phyloP scores from a whole-genome alignment of 2,888 invertebrate species.

The Aphidius colemani region DNA sequence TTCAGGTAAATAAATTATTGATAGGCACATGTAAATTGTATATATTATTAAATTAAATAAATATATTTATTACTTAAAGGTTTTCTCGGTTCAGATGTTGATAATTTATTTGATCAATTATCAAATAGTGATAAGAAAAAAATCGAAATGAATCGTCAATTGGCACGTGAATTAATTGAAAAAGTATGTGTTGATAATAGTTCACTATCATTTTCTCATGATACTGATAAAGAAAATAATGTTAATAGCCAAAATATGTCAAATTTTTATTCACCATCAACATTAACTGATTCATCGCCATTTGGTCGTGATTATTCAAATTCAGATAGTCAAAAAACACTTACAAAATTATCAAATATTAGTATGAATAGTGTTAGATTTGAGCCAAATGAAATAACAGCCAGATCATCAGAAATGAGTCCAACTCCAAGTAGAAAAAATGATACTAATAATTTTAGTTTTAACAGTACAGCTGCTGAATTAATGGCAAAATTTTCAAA shows the following conservation, averaged over 20 bases:
- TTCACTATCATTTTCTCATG: conserved; percentile 29
- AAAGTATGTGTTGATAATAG: conserved; percentile 40
- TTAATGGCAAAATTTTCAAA: conserved; percentile 48
- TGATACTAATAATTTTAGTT: conserved; percentile 41
- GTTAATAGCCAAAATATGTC: conserved; percentile 42
- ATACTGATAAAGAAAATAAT: conserved; percentile 50
- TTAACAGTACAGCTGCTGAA: conserved; percentile 46
- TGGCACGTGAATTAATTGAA: conserved; percentile 48
- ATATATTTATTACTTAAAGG: background rate
- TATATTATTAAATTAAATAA: too few species aligned
- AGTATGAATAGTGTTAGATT: conserved; percentile 43
- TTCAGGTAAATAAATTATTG: conserved; percentile 28
- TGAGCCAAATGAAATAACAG: conserved; percentile 52
- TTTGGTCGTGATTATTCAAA: background rate
- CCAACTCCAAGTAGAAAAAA: conserved; percentile 34
- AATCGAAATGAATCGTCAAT: conserved; percentile 30
- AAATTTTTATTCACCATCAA: conserved; percentile 31
- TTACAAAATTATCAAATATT: conserved; percentile 27
- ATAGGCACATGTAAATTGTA: too few species aligned
- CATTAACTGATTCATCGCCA: conserved; percentile 27
- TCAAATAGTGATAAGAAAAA: conserved; percentile 19
- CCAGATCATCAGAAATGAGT: conserved; percentile 49
- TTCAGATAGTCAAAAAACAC: conserved; percentile 7
- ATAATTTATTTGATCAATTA: conserved; percentile 3
- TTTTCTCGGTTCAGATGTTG: background rate